Evolutionary conservation across 2,113 vertebrate species (phyloP).

Genomic region (Oreochromis niloticus): DNA sequence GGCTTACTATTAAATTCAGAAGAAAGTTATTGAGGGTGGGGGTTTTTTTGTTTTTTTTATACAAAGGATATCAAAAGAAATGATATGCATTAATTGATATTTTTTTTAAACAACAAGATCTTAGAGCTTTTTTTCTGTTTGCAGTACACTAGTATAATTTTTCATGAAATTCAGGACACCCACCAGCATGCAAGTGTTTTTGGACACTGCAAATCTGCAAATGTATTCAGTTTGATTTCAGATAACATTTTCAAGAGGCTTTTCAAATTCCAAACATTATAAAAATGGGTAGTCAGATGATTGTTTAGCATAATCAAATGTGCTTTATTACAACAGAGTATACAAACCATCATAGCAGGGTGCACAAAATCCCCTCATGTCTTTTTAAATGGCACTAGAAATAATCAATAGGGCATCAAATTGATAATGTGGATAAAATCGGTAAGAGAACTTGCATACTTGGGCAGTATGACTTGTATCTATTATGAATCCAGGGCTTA

Average conservation of each 20-base stretch:
- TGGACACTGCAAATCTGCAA: not conserved
- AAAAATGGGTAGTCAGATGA: not conserved
- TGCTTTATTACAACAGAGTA: not conserved
- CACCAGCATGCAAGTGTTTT: not conserved
- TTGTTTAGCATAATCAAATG: not conserved
- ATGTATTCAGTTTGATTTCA: not conserved
- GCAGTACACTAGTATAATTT: not conserved
- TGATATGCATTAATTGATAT: not conserved
- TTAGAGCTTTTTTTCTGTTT: not conserved
- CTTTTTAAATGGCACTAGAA: not conserved
- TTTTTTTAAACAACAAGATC: fast-evolving
- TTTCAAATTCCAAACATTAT: not conserved
- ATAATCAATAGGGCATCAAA: conserved; percentile 4
- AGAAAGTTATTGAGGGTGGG: not conserved
- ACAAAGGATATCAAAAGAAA: not conserved
- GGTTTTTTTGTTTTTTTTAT: not conserved
- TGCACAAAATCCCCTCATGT: not conserved
- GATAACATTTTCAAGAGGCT: not conserved
- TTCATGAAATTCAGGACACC: not conserved
- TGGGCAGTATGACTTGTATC: not conserved
- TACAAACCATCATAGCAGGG: not conserved
- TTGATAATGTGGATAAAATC: not conserved
- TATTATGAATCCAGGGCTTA: not conserved
- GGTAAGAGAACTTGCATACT: not conserved
- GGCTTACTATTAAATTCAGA: not conserved